Conservation (phyloP, 2,113 vertebrate genomes). For the Ptilorrhoa leucosticta region DNA sequence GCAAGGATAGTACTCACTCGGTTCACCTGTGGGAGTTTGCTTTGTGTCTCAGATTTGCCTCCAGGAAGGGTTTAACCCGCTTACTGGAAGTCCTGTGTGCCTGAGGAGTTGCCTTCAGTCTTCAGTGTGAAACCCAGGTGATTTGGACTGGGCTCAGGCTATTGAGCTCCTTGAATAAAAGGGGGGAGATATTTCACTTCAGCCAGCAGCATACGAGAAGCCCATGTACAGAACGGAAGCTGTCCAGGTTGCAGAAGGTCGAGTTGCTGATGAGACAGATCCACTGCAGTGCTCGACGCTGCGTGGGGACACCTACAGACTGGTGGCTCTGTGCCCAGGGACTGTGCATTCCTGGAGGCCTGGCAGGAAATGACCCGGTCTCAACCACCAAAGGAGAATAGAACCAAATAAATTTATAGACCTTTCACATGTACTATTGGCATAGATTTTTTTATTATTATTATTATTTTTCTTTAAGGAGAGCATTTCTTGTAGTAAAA, state of each 20-base stretch:
- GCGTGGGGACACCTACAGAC: fast-evolving
- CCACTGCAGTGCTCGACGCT: fast-evolving
- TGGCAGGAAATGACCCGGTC: neutral
- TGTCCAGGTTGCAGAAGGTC: neutral
- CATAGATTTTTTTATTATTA: neutral
- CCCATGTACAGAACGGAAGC: neutral
- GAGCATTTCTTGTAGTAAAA: neutral
- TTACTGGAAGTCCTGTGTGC: neutral
- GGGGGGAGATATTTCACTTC: neutral
- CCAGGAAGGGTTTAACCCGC: neutral
- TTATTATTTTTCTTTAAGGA: neutral
- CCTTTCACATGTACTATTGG: neutral
- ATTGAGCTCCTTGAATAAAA: neutral
- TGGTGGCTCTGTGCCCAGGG: neutral
- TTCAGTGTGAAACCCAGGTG: neutral
- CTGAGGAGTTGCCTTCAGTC: neutral
- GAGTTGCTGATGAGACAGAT: neutral
- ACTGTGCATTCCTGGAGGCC: neutral
- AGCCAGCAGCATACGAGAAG: neutral
- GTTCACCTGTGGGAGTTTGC: neutral
- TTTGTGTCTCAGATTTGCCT: neutral
- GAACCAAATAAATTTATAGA: neutral
- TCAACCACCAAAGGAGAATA: neutral
- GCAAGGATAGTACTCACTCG: neutral
- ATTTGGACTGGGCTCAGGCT: neutral